Base-by-base conservation (phyloP, 2,888 invertebrate species). In the Zonitis immaculata region DNA sequence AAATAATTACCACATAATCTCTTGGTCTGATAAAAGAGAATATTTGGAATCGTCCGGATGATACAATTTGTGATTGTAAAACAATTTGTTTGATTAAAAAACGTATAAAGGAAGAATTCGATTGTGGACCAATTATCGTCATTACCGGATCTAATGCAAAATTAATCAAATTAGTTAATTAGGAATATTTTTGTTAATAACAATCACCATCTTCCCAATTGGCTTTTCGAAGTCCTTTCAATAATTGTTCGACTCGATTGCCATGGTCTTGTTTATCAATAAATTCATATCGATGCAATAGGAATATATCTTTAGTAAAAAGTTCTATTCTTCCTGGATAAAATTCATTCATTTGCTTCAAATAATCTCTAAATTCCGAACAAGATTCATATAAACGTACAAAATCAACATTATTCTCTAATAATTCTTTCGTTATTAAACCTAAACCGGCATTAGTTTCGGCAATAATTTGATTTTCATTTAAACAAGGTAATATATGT, bases 391-490 rank as follows among this genome's bases (percentile, higher is more conserved):
- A 83, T 52, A 87, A 66, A 54, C 83, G 73, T 11, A 89, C 73
- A 43, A 75, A 71, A 7, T 77, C 75, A 22, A 81, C 72, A 14
- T 78, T 78, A 61, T 59, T 58, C 6, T 79, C 67, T 4, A 88
- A 70, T 27, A 89, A 68, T 61, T 84, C 77, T 59, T 78, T 71
- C 1, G 86, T 84, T 45, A 89, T 71, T 16, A 83, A 71, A 0
- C 89, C 87, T 39, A 83, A 74, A 0, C 89, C 89, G 1, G 89
- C 85, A 74, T 86, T 86, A 0, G 85, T 77, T 76, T 89, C 89
- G n/a, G 85, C 73, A 12, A 85, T 67, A 2, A 79, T 75, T 44
- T 67, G 67, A 16, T 64, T 53, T 14, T 49, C 54, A 52, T 58
- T 52, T 35, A 70, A 50, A 43, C 55, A 47, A 12, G 67, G 63